Evolutionary conservation across 2,113 vertebrate species (phyloP).

Genomic region (Tricholaema leucomelas): DNA sequence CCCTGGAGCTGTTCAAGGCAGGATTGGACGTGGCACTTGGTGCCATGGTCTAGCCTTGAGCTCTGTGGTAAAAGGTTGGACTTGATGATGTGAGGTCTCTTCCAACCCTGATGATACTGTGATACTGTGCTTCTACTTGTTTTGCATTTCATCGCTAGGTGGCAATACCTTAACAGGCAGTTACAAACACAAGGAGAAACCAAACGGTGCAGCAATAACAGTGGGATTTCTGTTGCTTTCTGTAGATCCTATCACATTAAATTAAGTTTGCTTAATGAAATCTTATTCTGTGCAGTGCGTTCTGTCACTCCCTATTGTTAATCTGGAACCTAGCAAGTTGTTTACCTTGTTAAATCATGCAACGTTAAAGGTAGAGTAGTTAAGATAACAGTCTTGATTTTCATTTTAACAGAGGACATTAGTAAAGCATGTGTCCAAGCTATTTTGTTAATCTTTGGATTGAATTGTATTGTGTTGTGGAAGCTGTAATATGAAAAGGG

Average conservation of each 20-base stretch:
- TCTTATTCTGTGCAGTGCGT: not conserved
- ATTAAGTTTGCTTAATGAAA: not conserved
- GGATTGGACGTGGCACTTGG: no score
- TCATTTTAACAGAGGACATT: not conserved
- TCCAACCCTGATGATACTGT: no score
- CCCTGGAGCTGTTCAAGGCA: no score
- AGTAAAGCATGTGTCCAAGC: not conserved
- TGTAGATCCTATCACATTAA: not conserved
- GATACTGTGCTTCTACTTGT: slow-evolving; percentile 11
- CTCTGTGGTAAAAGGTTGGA: no score
- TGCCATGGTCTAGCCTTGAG: no score
- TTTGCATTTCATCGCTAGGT: slow-evolving; percentile 52
- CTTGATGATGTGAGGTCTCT: no score
- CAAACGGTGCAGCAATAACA: slow-evolving; percentile 35
- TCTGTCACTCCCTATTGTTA: not conserved
- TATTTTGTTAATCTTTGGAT: not conserved
- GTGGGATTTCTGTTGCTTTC: not conserved
- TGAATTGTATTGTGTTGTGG: not conserved
- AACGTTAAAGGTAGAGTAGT: not conserved
- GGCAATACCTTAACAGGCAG: slow-evolving; percentile 53
- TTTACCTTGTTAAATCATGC: not conserved
- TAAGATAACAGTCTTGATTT: not conserved
- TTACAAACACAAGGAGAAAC: not conserved
- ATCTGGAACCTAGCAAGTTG: not conserved
- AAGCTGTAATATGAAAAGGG: not conserved